Percentiles rank a stretch among this genome's conserved stretches.
Conservation (phyloP, 2,113 vertebrate species). For the Copsychus sechellarum region DNA sequence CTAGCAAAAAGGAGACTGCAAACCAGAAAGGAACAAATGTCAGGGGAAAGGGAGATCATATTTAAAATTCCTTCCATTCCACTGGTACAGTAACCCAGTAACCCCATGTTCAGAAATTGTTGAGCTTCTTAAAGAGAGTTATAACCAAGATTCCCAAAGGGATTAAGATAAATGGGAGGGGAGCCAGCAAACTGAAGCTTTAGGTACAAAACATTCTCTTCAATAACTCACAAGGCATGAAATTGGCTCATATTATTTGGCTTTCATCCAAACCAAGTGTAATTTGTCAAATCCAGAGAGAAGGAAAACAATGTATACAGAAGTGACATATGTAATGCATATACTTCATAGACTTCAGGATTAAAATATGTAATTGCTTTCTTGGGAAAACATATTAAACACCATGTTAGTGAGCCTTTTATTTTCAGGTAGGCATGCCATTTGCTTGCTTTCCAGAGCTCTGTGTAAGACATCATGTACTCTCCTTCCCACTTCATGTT, state of each 20-base stretch:
- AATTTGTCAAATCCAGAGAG: slow-evolving; percentile 17
- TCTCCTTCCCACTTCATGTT: not conserved
- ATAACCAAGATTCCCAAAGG: slow-evolving; percentile 15
- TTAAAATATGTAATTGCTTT: not conserved
- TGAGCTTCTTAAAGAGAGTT: not conserved
- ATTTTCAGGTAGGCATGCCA: not conserved
- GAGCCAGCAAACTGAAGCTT: not conserved
- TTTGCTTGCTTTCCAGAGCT: not conserved
- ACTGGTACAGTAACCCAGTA: not conserved
- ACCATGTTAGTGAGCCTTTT: not conserved
- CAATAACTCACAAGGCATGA: slow-evolving; percentile 44
- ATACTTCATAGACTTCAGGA: not conserved
- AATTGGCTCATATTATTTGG: slow-evolving; percentile 50
- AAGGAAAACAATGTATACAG: not conserved
- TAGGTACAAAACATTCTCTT: slow-evolving; percentile 3
- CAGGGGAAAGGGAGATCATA: not conserved
- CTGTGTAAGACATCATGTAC: not conserved
- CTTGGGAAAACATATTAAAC: not conserved
- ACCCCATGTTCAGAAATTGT: not conserved
- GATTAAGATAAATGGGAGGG: slow-evolving; percentile 22
- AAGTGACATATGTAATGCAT: not conserved
- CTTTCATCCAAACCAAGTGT: slow-evolving; percentile 21
- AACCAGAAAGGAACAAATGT: not conserved
- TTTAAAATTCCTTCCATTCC: slow-evolving; percentile 47
- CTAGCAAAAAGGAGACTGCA: not conserved